Evolutionary conservation across 2,888 invertebrate species (phyloP).

Genomic region (Nephrotoma flavescens): DNA sequence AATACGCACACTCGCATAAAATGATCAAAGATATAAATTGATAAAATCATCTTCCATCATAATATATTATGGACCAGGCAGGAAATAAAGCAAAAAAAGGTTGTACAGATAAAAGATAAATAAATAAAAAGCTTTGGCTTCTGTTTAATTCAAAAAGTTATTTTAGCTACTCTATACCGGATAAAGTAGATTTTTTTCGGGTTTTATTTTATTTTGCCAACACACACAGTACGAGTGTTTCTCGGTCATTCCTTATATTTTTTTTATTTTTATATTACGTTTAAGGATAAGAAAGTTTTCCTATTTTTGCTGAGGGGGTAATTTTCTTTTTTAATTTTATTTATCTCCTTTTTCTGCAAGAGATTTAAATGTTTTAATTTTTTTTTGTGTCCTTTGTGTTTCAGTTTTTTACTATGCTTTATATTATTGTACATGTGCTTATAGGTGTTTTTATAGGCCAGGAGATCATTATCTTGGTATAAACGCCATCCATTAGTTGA

Average conservation of each 20-base stretch:
- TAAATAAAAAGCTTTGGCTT: not conserved
- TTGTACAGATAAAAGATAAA: not conserved
- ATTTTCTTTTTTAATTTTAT: not conserved
- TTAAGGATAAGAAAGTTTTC: not conserved
- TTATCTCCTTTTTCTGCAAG: not conserved
- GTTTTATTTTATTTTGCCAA: not conserved
- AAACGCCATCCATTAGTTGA: too few species aligned
- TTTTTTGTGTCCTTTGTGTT: not conserved
- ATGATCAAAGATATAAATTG: not conserved
- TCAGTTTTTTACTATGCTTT: not conserved
- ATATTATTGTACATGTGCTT: not conserved
- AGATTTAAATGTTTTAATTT: not conserved
- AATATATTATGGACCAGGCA: not conserved
- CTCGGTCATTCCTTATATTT: not conserved
- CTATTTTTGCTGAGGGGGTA: not conserved
- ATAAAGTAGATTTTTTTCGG: not conserved
- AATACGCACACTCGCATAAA: not conserved
- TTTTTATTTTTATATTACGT: not conserved
- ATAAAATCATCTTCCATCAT: not conserved
- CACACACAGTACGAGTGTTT: not conserved
- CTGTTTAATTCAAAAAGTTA: not conserved
- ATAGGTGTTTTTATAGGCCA: too few species aligned
- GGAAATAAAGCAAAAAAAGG: not conserved
- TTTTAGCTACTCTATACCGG: not conserved
- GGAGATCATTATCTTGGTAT: too few species aligned